Percentiles rank a stretch among this genome's conserved stretches.
phyloP scores from a whole-genome alignment of 2,113 vertebrate genomes.

The Dissostichus mawsoni region DNA sequence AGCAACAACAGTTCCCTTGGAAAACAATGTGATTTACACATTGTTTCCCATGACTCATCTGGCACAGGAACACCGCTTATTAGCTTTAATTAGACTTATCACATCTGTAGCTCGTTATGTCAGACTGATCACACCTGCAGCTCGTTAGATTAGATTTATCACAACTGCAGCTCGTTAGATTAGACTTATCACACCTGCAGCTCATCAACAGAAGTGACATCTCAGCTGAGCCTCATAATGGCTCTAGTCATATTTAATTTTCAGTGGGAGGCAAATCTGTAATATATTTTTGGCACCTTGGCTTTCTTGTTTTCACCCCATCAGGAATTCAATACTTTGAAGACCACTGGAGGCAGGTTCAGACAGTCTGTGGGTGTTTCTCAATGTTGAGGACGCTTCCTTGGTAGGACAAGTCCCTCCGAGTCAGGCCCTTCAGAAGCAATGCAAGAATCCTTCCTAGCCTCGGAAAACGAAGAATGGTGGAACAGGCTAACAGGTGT shows the following conservation, averaged over 20 bases:
- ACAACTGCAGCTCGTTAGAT: too few species aligned
- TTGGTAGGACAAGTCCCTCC: too few species aligned
- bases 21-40: neutral
- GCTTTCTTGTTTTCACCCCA: neutral
- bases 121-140: neutral
- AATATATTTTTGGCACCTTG: neutral
- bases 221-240: slow-evolving; percentile 14
- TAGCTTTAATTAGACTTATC: slow-evolving; percentile 2
- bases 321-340: neutral
- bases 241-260: neutral
- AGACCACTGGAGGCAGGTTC: neutral
- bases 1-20: neutral
- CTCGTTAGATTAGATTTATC: too few species aligned
- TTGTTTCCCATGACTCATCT: neutral
- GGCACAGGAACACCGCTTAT: slow-evolving; percentile 1
- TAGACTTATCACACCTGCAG: neutral
- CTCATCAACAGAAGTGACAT: neutral
- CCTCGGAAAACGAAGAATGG: too few species aligned
- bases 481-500: too few species aligned
- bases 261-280: neutral
- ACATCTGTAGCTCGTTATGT: too few species aligned
- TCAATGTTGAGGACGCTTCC: too few species aligned
- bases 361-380: neutral
- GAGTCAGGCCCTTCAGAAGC: too few species aligned
- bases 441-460: too few species aligned